Base-by-base conservation (phyloP, 1,140 invertebrate species). In the Procambarus virginalis region DNA sequence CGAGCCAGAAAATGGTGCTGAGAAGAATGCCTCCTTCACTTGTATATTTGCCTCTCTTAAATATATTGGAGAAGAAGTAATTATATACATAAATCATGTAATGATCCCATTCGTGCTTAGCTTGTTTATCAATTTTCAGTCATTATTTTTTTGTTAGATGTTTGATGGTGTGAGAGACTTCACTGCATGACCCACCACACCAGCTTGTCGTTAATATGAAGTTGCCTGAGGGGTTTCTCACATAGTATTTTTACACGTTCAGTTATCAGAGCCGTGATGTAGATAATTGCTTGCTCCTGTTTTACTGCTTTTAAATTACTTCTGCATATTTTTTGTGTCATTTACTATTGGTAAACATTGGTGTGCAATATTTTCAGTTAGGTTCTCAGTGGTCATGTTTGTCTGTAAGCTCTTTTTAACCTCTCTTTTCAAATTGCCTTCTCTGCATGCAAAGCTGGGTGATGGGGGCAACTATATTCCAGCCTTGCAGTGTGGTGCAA, bases 21-120 rank as follows among this genome's bases (percentile, higher is more conserved):
- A 73, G 68, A 73, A 34, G 68, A 73, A 34, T 73, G 68, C 68
- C 68, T 73, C n/a, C 68, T 34, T 73, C 68, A 73, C 34, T 73
- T 73, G 68, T 73, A 73, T 73, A 34, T 73, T 73, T 73, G 22
- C 68, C 68, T 73, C 68, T 73, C 68, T 73, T 73, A 73, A 73
- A 73, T 14, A 8, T 20, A 20, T 20, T 73, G 68, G 68, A 73
- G 68, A 73, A 73, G 34, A 73, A 73, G 68, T 73, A 73, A 73
- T 73, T 73, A 73, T 73, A 73, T 73, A 20, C 68, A 73, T 73
- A 73, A 34, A 34, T 73, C 22, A 73, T 34, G 68, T 34, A 73
- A 73, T 20, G 68, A 34, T 34, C n/a, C 68, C 68, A 73, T 22
- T 73, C n/a, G 4, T 73, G 68, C 68, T 73, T 73, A 73, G 68